Conservation (phyloP, 2,797 vertebrate genomes). For the Otolemur crassicaudatus region DNA sequence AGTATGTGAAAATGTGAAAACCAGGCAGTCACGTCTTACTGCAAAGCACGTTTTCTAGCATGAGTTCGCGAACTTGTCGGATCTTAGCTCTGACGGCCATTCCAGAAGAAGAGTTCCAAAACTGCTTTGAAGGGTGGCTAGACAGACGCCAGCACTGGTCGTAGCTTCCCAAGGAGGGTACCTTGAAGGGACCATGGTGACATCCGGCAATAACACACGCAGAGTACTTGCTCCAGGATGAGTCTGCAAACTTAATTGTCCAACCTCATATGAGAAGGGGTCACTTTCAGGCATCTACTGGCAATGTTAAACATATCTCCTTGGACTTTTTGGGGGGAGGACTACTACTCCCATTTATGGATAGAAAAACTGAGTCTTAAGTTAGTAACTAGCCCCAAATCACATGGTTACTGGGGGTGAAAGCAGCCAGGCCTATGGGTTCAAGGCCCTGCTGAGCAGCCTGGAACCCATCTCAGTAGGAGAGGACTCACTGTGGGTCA, state of each 20-base stretch:
- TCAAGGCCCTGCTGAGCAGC: accelerated
- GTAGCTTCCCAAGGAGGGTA: too few species aligned
- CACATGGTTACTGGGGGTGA: neutral
- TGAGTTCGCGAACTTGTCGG: too few species aligned
- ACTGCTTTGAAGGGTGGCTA: too few species aligned
- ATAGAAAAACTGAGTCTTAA: accelerated
- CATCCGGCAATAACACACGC: too few species aligned
- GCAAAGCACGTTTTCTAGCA: neutral
- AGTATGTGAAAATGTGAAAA: too few species aligned
- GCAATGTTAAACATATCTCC: neutral
- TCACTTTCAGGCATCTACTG: neutral
- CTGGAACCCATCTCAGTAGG: neutral
- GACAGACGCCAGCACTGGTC: too few species aligned
- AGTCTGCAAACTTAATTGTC: too few species aligned
- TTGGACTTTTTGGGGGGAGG: accelerated
- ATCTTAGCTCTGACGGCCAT: too few species aligned
- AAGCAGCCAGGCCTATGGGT: accelerated
- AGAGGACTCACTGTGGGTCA: neutral
- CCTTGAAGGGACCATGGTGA: too few species aligned
- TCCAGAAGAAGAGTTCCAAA: too few species aligned
- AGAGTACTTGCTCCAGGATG: too few species aligned
- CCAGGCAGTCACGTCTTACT: neutral
- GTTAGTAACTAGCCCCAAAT: accelerated
- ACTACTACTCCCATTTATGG: neutral
- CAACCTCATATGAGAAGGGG: too few species aligned